These are phyloP conservation scores for Crax fasciolata DNA, from an alignment of 2,797 vertebrate species.

Conservation along the genomic window DNA sequence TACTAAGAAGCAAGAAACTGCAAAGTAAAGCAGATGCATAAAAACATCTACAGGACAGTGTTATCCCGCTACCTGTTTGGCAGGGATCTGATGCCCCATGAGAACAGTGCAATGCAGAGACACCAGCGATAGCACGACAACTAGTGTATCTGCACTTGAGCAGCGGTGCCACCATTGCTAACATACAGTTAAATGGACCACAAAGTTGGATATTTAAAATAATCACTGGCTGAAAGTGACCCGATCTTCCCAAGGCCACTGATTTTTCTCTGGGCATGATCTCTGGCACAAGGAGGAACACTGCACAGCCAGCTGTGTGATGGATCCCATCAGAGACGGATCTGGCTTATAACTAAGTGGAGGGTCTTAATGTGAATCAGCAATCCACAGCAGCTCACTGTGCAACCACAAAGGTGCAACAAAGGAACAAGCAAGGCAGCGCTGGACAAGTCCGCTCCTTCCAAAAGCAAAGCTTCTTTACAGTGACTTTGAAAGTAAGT, in stretches of 20 bases:
- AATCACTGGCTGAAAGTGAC: background rate
- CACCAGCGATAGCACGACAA: background rate
- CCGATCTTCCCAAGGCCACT: background rate
- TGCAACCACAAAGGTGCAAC: background rate
- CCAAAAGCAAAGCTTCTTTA: background rate
- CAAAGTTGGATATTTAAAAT: background rate
- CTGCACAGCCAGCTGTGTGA: background rate
- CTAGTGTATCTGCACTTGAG: background rate
- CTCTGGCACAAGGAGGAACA: background rate
- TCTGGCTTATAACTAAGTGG: background rate
- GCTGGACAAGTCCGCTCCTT: background rate
- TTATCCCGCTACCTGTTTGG: background rate
- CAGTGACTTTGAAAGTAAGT: background rate
- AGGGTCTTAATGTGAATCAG: background rate
- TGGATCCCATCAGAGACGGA: background rate
- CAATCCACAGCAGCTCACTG: background rate
- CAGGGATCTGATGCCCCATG: background rate
- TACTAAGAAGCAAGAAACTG: background rate
- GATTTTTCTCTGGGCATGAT: background rate
- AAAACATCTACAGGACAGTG: background rate
- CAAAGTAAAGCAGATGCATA: background rate
- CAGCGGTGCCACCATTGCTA: background rate
- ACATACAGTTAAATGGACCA: background rate
- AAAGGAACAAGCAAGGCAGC: background rate
- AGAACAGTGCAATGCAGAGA: background rate